Base-by-base conservation (phyloP, 2,113 vertebrate species). In the Vidua chalybeata region DNA sequence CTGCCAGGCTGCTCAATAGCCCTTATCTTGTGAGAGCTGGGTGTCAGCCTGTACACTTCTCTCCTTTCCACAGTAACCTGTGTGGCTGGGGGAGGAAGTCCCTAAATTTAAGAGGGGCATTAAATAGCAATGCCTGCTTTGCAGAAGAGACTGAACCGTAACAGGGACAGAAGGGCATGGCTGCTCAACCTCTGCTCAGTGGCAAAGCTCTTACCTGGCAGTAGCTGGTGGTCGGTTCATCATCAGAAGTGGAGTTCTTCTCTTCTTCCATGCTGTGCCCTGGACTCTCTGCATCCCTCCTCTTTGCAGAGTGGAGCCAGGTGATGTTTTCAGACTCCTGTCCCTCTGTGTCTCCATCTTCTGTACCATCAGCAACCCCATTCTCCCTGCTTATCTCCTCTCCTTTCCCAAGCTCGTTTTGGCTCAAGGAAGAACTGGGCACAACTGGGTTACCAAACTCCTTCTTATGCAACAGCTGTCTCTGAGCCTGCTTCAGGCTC, bases 401-500 rank as follows among this genome's bases (percentile, higher is more conserved):
- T 84, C 78, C 96, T 94, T 95, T 97, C 74, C 78, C 95, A 91
- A 92, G 93, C 77, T 97, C 96, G 1, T 78, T 97, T 92, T 92
- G 96, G 90, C 92, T 97, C 89, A 96, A 92, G 93, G 96, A 96
- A 95, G 93, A 91, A 78, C 94, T 89, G 80, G 99, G 99, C 80
- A 98, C 96, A 84, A 99, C 92, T 14, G 98, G 98, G 58, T 98
- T 98, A 64, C 99, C 98, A 98, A 99, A 99, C 61, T 93, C 96
- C 14, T 97, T 98, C 96, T 99, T 99, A 93, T 97, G 98, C 52
- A 99, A 97, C 30, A 99, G 98, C 86, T 97, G 82, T 85, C 98
- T 98, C 98, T 99, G 99, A 89, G 99, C 98, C 97, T 96, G 97
- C 95, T 99, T 99, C 94, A 99, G 97, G 96, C 98, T 99, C 96